phyloP scores from a whole-genome alignment of 2,113 vertebrate species.

The Neoarius graeffei region DNA sequence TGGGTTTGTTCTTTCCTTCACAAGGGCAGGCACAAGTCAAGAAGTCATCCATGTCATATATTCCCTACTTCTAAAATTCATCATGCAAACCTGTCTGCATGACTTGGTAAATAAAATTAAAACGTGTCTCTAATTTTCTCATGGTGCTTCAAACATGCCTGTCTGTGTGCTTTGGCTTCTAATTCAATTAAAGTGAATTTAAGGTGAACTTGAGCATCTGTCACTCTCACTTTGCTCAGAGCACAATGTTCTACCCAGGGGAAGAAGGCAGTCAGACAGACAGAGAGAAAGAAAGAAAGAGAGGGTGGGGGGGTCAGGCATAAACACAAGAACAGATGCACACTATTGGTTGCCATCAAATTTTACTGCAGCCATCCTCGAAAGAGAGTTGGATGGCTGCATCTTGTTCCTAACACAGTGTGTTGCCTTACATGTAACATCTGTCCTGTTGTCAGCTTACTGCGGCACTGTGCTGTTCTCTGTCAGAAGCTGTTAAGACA shows the following conservation, averaged over 20 bases:
- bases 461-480: conserved; percentile 38
- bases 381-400: conserved; percentile 8
- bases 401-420: conserved; percentile 30
- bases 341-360: conserved; percentile 23
- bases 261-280: background rate
- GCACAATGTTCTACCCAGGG: conserved; percentile 16
- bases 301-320: background rate
- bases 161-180: conserved; percentile 43
- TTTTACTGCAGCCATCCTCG: conserved; percentile 29
- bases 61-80: conserved; percentile 42
- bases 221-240: conserved; percentile 51
- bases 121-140: conserved; percentile 46
- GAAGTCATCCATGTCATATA: background rate
- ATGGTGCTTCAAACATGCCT: conserved; percentile 28
- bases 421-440: conserved; percentile 27
- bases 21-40: background rate
- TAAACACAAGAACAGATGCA: conserved; percentile 30
- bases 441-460: conserved; percentile 42
- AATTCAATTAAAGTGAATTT: conserved; percentile 57
- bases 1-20: background rate
- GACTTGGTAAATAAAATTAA: conserved; percentile 54
- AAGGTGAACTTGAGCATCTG: conserved; percentile 52
- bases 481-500: conserved; percentile 39
- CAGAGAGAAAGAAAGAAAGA: background rate
- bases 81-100: conserved; percentile 41